Evolutionary conservation across 2,888 invertebrate species (phyloP), one percentile per base, ranked within the genome.

Genomic region (Heliconius aoede): DNA sequence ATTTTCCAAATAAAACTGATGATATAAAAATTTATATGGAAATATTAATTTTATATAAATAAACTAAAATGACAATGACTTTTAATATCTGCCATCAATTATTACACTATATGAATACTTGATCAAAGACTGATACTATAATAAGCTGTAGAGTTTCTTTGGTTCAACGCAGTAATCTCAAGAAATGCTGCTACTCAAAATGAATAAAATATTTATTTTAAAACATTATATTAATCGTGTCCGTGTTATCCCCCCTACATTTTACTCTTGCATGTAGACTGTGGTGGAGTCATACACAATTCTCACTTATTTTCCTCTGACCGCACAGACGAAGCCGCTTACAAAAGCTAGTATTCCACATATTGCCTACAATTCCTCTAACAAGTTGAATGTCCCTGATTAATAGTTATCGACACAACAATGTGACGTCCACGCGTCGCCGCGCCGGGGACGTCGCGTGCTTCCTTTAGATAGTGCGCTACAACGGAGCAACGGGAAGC

Each of bases 401-500:
- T 72, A 72, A 60, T 72, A 60, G 68, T 72, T 60, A 72, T 60
- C 60, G 18, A 24, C 21, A 60, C 24, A 72, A 72, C 72, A 60
- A 36, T 60, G 36, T 36, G 58, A 58, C 18, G 72, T 26, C 15
- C 71, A n/a, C 68, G 36, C 60, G 74, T 24, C 60, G 26, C 51
- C 60, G 62, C 75, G 71, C 72, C 68, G 78, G 74, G 67, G 75
- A 60, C 65, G 67, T 72, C 72, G 65, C 62, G 9, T 58, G 75
- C 79, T 74, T 74, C 68, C 76, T 73, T n/a, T 58, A 69, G 78
- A 76, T 72, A 76, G 74, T 76, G 65, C 73, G 64, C 18, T 28
- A 76, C 58, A 76, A 79, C 28, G 62, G 28, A 64, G 28, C 61
- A 73, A 67, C 74, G 75, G 77, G 79, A 80, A 83, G 74, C 78